Percentiles rank a stretch among this genome's conserved stretches.
Evolutionary conservation across 2,797 vertebrate species (phyloP).

Genomic region (Rhinoraja longicauda): DNA sequence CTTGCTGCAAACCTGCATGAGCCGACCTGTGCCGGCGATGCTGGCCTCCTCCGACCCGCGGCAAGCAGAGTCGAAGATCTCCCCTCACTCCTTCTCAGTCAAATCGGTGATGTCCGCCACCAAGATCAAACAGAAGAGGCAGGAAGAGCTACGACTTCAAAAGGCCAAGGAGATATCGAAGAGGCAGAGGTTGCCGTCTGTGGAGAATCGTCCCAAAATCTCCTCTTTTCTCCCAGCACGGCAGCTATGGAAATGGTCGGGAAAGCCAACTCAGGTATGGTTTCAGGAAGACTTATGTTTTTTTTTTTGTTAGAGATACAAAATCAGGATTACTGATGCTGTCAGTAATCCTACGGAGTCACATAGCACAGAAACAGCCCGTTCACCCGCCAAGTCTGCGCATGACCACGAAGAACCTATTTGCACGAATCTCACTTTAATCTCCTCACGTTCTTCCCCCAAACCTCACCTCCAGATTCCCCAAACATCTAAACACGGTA

Average conservation of each 20-base stretch:
- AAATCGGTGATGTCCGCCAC: slow-evolving; percentile 60
- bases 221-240: slow-evolving; percentile 77
- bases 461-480: no score
- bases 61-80: slow-evolving; percentile 13
- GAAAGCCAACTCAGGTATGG: slow-evolving; percentile 89
- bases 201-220: slow-evolving; percentile 78
- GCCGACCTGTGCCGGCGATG: slow-evolving; percentile 68
- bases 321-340: no score
- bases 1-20: slow-evolving; percentile 73
- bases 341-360: not conserved
- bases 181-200: slow-evolving; percentile 85
- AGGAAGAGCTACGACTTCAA: slow-evolving; percentile 71
- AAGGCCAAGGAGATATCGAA: slow-evolving; percentile 78
- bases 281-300: not conserved
- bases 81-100: slow-evolving; percentile 64
- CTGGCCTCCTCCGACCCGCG: slow-evolving; percentile 67
- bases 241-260: slow-evolving; percentile 95
- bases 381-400: no score
- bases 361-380: no score
- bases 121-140: slow-evolving; percentile 75
- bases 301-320: no score
- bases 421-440: no score
- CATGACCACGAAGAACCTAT: no score
- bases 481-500: no score
- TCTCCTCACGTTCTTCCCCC: no score